These are phyloP conservation scores for Callipepla squamata DNA, from an alignment of 2,113 vertebrate genomes.

Conservation along the genomic window DNA sequence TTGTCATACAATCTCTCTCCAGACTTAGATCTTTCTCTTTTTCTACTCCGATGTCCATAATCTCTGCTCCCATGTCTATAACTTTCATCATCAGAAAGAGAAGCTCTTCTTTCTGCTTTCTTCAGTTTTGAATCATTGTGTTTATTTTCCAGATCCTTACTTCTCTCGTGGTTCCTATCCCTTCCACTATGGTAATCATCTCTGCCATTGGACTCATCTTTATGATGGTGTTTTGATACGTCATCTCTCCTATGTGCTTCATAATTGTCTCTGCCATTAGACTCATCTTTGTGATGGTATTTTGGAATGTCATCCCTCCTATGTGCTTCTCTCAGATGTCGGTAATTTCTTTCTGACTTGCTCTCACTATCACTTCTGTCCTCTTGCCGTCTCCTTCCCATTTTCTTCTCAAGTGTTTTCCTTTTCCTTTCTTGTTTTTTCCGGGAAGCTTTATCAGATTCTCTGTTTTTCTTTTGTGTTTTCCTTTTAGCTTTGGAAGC, in stretches of 20 bases:
- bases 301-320: constrained; percentile 65
- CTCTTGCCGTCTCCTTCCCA: constrained; percentile 58
- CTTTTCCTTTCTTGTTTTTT: constrained; percentile 70
- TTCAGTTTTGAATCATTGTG: constrained; percentile 63
- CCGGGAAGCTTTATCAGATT: constrained; percentile 64
- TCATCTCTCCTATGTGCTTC: constrained; percentile 67
- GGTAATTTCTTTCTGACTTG: constrained; percentile 69
- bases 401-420: constrained; percentile 69
- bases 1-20: constrained; percentile 70
- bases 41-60: constrained; percentile 61
- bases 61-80: constrained; percentile 71
- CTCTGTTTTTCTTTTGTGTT: constrained; percentile 71
- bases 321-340: constrained; percentile 41
- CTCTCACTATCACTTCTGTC: constrained; percentile 70
- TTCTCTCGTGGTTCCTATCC: constrained; percentile 67
- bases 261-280: constrained; percentile 55
- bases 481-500: constrained; percentile 75
- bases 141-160: constrained; percentile 65
- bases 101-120: constrained; percentile 72
- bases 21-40: constrained; percentile 78
- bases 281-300: constrained; percentile 49
- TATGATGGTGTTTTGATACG: constrained; percentile 35
- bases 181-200: constrained; percentile 50
- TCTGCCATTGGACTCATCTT: constrained; percentile 57
- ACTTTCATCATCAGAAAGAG: constrained; percentile 76